These are phyloP conservation scores for Taphrorychus bicolor DNA, from an alignment of 2,888 invertebrate genomes.

Conservation along the genomic window DNA sequence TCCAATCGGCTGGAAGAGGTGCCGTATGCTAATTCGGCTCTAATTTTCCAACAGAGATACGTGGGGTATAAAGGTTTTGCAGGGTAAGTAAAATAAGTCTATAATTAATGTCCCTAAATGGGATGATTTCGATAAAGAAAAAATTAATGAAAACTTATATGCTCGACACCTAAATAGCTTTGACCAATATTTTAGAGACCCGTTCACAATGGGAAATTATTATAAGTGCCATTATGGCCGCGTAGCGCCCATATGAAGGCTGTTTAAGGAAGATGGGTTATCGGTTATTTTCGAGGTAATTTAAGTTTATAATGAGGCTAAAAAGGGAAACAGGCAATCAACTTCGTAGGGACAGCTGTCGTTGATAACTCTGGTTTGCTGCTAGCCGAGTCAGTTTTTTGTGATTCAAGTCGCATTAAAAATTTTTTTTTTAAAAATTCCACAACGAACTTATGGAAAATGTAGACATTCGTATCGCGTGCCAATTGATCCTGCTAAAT, in stretches of 20 bases:
- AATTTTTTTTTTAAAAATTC: too few relatives aligned
- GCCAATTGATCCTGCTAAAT: too few relatives aligned
- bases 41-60: neutral
- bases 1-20: slow-evolving; percentile 29
- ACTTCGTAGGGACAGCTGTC: slow-evolving; percentile 36
- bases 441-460: too few relatives aligned
- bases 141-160: neutral
- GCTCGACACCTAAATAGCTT: neutral
- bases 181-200: neutral
- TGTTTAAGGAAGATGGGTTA: slow-evolving; percentile 31
- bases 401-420: too few relatives aligned
- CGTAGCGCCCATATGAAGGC: slow-evolving; percentile 12
- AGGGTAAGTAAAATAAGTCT: neutral
- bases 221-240: slow-evolving; percentile 11
- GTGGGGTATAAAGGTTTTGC: too few relatives aligned
- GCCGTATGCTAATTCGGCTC: slow-evolving; percentile 25
- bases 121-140: neutral
- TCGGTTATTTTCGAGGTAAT: slow-evolving; percentile 35
- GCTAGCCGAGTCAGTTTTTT: neutral
- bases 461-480: too few relatives aligned
- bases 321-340: slow-evolving; percentile 40
- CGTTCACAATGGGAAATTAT: neutral
- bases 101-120: neutral
- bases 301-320: slow-evolving; percentile 39
- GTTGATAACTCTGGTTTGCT: slow-evolving; percentile 15